Evolutionary conservation across 2,888 invertebrate genomes (phyloP).

Genomic region (Incurvaria masculella): DNA sequence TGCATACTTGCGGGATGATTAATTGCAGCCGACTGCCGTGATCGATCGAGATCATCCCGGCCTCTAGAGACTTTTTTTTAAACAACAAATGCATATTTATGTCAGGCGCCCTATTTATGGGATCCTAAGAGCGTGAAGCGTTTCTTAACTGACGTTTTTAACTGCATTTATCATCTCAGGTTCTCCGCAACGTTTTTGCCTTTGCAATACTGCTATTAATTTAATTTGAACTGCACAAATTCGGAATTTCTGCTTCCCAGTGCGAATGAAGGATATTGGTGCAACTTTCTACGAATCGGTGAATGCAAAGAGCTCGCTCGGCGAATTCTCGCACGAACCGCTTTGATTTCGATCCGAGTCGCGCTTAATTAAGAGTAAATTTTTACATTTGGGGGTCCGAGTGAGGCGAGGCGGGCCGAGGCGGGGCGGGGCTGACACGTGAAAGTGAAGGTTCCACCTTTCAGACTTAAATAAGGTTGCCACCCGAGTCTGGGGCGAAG

Average conservation of each 20-base stretch:
- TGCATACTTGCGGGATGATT: slow-evolving; percentile 41
- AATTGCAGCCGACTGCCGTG: slow-evolving; percentile 35
- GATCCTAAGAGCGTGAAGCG: slow-evolving; percentile 14
- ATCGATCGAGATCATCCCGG: slow-evolving; percentile 39
- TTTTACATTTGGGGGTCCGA: slow-evolving; percentile 27
- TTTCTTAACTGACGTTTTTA: slow-evolving; percentile 35
- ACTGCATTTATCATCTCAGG: slow-evolving; percentile 26
- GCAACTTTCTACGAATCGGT: too few species aligned
- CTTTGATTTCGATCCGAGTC: slow-evolving; percentile 18
- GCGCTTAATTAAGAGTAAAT: slow-evolving; percentile 42
- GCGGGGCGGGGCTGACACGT: slow-evolving; percentile 24
- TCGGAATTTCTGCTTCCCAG: slow-evolving; percentile 26
- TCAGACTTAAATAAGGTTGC: too few species aligned
- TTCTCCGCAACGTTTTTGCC: background rate
- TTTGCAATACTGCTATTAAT: too few species aligned
- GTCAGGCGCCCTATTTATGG: slow-evolving; percentile 5
- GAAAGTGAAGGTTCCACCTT: background rate
- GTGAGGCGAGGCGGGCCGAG: slow-evolving; percentile 22
- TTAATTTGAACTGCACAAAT: slow-evolving; percentile 30
- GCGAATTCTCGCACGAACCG: background rate
- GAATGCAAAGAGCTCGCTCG: too few species aligned
- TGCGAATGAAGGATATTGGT: slow-evolving; percentile 32
- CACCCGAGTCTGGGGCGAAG: too few species aligned
- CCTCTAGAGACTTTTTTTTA: slow-evolving; percentile 1
- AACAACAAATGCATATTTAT: slow-evolving; percentile 2